Conservation (phyloP, 2,113 vertebrate genomes). For the Abramis brama region DNA sequence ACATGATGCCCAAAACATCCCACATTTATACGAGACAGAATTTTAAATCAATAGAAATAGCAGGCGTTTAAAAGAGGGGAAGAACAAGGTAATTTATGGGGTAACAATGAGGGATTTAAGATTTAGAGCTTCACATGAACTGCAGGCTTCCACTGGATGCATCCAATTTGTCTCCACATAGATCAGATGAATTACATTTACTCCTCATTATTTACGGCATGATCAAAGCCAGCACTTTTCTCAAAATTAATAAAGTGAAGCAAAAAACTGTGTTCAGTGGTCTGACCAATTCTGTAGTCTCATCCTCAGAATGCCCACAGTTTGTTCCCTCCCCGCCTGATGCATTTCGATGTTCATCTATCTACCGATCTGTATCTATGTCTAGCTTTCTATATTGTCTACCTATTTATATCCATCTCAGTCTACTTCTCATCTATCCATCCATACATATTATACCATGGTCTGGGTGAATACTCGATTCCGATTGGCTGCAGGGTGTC, state of each 20-base stretch:
- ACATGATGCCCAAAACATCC: not conserved
- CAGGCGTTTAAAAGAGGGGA: not conserved
- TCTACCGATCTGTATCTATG: not conserved
- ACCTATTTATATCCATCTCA: not conserved
- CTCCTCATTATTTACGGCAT: slow-evolving; percentile 25
- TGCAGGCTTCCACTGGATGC: slow-evolving; percentile 6
- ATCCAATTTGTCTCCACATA: slow-evolving; percentile 20
- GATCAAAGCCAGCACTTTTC: not conserved
- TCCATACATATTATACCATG: too few species aligned
- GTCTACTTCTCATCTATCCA: not conserved
- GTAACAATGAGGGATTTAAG: slow-evolving; percentile 17
- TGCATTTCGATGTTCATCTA: not conserved
- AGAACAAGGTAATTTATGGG: slow-evolving; percentile 27
- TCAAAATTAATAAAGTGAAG: slow-evolving; percentile 8
- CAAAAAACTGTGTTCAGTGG: not conserved
- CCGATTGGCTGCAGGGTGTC: too few species aligned
- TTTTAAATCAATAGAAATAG: slow-evolving; percentile 18
- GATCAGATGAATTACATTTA: not conserved
- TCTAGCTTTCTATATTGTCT: too few species aligned
- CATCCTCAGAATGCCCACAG: not conserved
- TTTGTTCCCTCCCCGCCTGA: not conserved
- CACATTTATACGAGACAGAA: not conserved
- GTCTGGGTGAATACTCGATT: too few species aligned
- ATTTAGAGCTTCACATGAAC: slow-evolving; percentile 13
- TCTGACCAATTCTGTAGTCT: not conserved